A percentile compares a stretch with the other conserved stretches of the same genome.
phyloP scores from a whole-genome alignment of 2,888 invertebrate genomes.

The Notocelia uddmanniana region DNA sequence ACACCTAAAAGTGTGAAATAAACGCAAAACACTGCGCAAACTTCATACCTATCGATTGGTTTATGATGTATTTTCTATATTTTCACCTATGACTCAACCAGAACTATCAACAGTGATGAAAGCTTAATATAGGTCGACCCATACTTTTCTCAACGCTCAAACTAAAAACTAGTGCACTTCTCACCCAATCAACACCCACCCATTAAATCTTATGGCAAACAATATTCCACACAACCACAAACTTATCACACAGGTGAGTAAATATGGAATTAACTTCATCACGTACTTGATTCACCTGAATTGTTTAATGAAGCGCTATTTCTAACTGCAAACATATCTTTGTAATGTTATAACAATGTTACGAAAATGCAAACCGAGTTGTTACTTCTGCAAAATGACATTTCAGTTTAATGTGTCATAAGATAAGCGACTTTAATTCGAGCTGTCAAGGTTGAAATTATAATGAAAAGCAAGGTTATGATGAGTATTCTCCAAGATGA shows the following conservation, averaged over 20 bases:
- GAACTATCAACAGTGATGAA: slow-evolving; percentile 37
- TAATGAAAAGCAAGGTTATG: background rate
- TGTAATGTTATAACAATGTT: slow-evolving; percentile 42
- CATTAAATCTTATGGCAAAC: slow-evolving; percentile 67
- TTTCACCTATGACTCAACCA: slow-evolving; percentile 43
- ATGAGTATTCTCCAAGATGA: background rate
- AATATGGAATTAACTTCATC: slow-evolving; percentile 6
- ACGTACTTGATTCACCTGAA: slow-evolving; percentile 4
- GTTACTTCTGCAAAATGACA: slow-evolving; percentile 24
- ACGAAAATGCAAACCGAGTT: slow-evolving; percentile 39
- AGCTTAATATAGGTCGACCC: slow-evolving; percentile 46
- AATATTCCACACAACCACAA: slow-evolving; percentile 58
- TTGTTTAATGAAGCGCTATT: background rate
- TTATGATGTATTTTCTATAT: background rate
- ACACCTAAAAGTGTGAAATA: background rate
- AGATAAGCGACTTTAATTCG: background rate
- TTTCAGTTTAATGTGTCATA: background rate
- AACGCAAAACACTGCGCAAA: background rate
- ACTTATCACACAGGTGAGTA: slow-evolving; percentile 18
- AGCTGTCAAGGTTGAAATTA: background rate
- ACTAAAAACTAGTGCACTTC: slow-evolving; percentile 60
- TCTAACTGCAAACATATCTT: slow-evolving; percentile 31
- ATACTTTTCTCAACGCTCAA: slow-evolving; percentile 49
- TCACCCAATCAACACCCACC: slow-evolving; percentile 67
- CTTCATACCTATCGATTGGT: background rate